Evolutionary conservation across 2,113 vertebrate species (phyloP), one percentile per base, ranked within the genome.

Genomic region (Falcunculus frontatus): DNA sequence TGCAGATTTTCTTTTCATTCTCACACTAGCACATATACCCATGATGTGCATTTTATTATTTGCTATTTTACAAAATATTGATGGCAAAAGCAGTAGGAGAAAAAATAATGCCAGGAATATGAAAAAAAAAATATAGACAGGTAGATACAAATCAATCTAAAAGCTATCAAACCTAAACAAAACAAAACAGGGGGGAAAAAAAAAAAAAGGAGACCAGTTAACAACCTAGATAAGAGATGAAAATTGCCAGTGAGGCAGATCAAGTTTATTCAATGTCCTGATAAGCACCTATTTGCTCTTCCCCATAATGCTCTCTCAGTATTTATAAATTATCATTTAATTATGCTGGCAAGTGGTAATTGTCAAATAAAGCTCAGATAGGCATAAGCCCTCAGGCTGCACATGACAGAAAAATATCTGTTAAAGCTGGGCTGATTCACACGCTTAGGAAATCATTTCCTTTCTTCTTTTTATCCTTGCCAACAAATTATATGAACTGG

Each of bases 291-390:
- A 98, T 98, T 99, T 98, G 98, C 98, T 98, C 98, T 98, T 98
- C 97, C 97, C 98, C 98, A 98, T 98, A 98, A 98, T 98, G 98
- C 98, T 98, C 98, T 98, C 98, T 98, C 98, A 98, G 98, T 98
- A 98, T 99, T 99, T 98, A 98, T 99, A 99, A 99, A 99, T 98
- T 98, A 98, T 98, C 98, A 98, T 98, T 99, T 99, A 98, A 99
- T 99, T 99, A 99, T 98, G 97, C 97, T 98, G 98, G 98, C 98
- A 98, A 98, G 98, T 98, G 98, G 98, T 98, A 98, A 99, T 98
- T 98, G 98, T 98, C 98, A 98, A 98, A 98, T 98, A 98, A 98
- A 98, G 97, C 98, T 98, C 98, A 98, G 97, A 98, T 98, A 98
- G 98, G 98, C 98, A 98, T 98, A 98, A 98, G 97, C 97, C 98